Conservation (phyloP, 2,113 vertebrate species). For the Chlorodrepanis virens region DNA sequence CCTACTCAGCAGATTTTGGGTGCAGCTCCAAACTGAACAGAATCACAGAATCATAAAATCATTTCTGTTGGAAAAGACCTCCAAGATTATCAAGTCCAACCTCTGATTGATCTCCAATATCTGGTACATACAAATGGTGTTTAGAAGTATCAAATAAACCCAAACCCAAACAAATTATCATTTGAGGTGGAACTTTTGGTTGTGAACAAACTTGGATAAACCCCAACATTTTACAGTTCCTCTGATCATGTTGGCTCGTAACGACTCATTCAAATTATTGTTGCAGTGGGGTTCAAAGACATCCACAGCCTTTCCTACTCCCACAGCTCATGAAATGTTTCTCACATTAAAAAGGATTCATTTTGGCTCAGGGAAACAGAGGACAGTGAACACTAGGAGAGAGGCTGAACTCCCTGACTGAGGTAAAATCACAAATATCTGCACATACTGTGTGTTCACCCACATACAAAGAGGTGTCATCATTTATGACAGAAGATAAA, state of each 20-base stretch:
- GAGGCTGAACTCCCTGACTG: not conserved
- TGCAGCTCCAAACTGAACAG: not conserved
- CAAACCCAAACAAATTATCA: not conserved
- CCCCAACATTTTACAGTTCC: not conserved
- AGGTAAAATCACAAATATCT: not conserved
- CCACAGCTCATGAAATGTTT: not conserved
- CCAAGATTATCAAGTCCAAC: not conserved
- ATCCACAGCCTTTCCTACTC: not conserved
- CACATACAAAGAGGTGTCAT: not conserved
- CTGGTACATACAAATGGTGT: accelerated
- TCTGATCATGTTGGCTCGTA: accelerated
- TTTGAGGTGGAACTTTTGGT: not conserved
- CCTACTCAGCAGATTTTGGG: not conserved
- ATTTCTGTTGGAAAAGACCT: not conserved
- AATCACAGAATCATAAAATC: not conserved
- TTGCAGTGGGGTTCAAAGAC: not conserved
- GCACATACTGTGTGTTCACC: accelerated
- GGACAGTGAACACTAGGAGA: not conserved
- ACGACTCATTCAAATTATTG: not conserved
- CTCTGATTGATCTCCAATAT: not conserved
- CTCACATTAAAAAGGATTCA: not conserved
- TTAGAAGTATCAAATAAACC: not conserved
- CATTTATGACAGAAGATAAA: not conserved
- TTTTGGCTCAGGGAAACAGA: not conserved
- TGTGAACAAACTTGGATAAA: not conserved